Conservation (phyloP, 2,797 vertebrate species). For the Xerus rutilus region DNA sequence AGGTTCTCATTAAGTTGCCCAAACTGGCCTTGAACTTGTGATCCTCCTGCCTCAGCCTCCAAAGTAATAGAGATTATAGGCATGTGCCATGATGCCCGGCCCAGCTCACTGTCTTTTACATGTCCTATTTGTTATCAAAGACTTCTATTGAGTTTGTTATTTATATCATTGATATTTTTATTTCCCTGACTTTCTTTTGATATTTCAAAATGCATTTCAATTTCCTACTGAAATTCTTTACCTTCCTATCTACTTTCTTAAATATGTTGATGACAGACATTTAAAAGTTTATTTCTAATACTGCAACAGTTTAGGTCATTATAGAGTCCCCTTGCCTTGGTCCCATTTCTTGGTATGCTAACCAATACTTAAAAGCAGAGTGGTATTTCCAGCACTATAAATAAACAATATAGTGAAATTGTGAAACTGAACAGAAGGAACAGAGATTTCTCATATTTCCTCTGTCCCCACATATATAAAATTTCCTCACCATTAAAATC, state of each 20-base stretch:
- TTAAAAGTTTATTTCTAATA: neutral
- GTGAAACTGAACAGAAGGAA: neutral
- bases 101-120: neutral
- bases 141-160: neutral
- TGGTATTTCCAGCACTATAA: no score
- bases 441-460: neutral
- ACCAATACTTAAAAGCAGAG: neutral
- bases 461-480: neutral
- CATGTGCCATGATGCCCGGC: no score
- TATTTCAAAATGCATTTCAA: neutral
- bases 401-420: neutral
- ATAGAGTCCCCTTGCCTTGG: neutral
- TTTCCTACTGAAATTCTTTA: neutral
- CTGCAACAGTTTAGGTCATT: neutral
- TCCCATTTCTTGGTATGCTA: neutral
- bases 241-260: neutral
- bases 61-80: no score
- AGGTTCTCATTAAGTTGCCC: no score
- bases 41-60: no score
- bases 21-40: no score
- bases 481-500: no score
- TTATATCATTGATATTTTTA: neutral
- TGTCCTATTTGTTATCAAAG: neutral
- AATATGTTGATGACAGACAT: neutral
- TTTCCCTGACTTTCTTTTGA: neutral